A percentile compares a stretch with the other conserved stretches of the same genome.
phyloP scores from a whole-genome alignment of 2,113 vertebrate species.

The Craseonycteris thonglongyai region DNA sequence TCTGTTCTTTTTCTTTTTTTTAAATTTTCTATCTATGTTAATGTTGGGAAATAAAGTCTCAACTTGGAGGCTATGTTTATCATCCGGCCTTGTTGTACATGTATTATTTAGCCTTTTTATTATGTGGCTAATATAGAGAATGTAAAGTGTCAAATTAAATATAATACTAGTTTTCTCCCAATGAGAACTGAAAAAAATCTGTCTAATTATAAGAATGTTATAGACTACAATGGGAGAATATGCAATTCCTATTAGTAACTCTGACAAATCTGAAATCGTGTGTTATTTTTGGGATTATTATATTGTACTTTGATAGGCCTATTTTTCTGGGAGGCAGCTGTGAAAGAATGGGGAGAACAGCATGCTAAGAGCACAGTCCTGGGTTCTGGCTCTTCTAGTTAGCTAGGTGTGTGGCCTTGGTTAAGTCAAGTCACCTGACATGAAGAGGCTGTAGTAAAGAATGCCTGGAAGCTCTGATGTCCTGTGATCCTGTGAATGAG shows the following conservation, averaged over 20 bases:
- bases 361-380: background rate
- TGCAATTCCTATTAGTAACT: constrained; percentile 21
- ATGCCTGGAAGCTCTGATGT: background rate
- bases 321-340: background rate
- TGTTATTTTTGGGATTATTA: constrained; percentile 27
- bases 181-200: constrained; percentile 56
- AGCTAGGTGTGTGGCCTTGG: background rate
- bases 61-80: background rate
- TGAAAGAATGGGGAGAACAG: background rate
- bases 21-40: background rate
- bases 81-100: background rate
- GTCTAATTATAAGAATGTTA: constrained; percentile 39
- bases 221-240: background rate
- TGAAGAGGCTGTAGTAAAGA: background rate
- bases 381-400: background rate
- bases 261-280: background rate
- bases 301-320: background rate
- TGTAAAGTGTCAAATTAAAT: constrained; percentile 48
- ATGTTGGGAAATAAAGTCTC: background rate
- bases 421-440: background rate
- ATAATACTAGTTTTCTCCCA: constrained; percentile 61
- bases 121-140: constrained; percentile 34
- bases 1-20: background rate
- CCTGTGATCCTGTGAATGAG: background rate
- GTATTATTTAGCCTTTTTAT: background rate